Base-by-base conservation (phyloP, 2,113 vertebrate species). In the Gobius niger region DNA sequence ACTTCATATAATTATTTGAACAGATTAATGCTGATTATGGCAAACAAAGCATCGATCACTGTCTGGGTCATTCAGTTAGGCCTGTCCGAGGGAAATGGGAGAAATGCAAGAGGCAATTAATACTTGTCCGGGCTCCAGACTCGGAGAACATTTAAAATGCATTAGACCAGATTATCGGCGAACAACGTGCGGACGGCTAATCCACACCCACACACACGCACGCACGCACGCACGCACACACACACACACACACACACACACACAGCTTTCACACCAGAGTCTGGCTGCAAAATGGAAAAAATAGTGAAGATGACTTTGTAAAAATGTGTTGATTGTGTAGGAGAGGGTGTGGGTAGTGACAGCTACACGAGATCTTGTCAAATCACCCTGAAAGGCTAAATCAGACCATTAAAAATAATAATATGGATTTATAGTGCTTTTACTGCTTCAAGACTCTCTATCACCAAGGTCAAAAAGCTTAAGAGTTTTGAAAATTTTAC, bases 71-170 rank as follows among this genome's bases (percentile, higher is more conserved):
- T 87, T 81, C 76, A 79, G 73, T 82, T 81, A 75, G 70, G 15
- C 65, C n/a, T 5, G 63, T 12, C 63, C 78, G 68, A 80, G 80
- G 53, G 47, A 78, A 85, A 78, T 68, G 65, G 67, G 13, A 75
- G 67, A 18, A 60, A 51, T 11, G 78, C 72, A 16, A 68, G 72
- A 74, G 68, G 78, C 70, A 78, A 83, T 86, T 85, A 83, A 85
- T 86, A 78, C 81, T 78, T 85, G 84, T 88, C 87, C 69, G 61
- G 65, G 49, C 66, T 71, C 24, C 71, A 68, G 73, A 73, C 64
- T 65, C 70, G 34, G 15, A 68, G 75, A 80, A 68, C 74, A 80
- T 85, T 86, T 83, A 74, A 85, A 82, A 85, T 85, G 84, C 84
- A 86, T 88, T 83, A 82, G 72, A 80, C 44, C 53, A 50, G 78